These are phyloP conservation scores for Achlya flavicornis DNA, from an alignment of 2,888 invertebrate genomes.

Conservation along the genomic window DNA sequence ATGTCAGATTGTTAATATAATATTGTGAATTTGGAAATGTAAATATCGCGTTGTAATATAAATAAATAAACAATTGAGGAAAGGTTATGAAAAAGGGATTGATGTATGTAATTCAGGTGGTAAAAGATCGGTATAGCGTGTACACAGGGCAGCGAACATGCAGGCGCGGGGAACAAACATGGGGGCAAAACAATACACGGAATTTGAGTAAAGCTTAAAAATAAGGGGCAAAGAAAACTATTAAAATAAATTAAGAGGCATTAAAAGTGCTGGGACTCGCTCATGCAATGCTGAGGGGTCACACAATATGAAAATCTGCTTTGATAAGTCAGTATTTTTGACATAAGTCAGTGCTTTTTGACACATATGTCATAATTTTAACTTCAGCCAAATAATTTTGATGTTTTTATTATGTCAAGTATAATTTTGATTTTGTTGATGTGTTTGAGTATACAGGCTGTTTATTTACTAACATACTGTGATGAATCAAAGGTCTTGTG, in stretches of 20 bases:
- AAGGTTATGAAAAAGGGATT: conserved; percentile 7
- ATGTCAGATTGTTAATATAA: too few relatives aligned
- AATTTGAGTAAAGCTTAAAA: conserved; percentile 65
- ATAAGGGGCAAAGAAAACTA: conserved; percentile 38
- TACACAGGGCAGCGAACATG: conserved; percentile 67
- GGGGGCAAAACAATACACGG: conserved; percentile 72
- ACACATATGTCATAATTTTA: not conserved
- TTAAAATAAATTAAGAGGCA: conserved; percentile 27
- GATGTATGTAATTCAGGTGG: conserved; percentile 42
- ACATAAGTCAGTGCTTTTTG: not conserved
- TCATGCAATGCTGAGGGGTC: conserved; percentile 68
- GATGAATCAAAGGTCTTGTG: not conserved
- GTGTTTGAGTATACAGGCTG: not conserved
- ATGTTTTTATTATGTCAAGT: not conserved
- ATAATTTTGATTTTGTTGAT: not conserved
- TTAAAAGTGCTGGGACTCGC: conserved; percentile 43
- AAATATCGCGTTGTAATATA: too few relatives aligned
- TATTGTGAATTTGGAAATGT: too few relatives aligned
- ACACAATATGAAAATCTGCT: conserved; percentile 41
- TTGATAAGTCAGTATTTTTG: conserved; percentile 35
- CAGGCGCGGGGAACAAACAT: conserved; percentile 71
- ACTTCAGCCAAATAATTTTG: not conserved
- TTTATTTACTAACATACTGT: not conserved
- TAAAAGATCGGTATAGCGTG: conserved; percentile 60
- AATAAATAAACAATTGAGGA: not conserved